A percentile compares a stretch with the other conserved stretches of the same genome.
Evolutionary conservation across 2,797 vertebrate species (phyloP).

Genomic region (Furcifer pardalis): DNA sequence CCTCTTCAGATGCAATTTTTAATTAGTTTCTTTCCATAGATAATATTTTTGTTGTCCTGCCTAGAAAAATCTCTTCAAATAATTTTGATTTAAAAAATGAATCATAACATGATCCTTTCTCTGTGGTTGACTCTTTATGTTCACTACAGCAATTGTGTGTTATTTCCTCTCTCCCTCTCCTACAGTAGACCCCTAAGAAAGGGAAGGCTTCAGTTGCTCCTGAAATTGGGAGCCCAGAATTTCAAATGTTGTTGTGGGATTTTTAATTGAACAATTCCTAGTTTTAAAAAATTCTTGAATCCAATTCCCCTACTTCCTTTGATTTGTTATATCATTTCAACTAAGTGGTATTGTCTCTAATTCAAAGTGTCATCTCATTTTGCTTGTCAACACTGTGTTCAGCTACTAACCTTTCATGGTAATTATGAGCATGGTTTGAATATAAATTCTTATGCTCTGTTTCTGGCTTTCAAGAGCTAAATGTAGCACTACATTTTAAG

Average conservation of each 20-base stretch:
- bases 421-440: conserved; percentile 38
- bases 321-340: conserved; percentile 34
- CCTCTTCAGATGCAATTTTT: not conserved
- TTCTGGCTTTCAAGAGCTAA: conserved; percentile 46
- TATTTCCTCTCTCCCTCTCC: conserved; percentile 19
- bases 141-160: conserved; percentile 31
- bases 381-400: conserved; percentile 35
- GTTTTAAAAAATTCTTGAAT: conserved; percentile 36
- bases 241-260: conserved; percentile 7
- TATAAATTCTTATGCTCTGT: not conserved
- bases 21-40: conserved; percentile 29
- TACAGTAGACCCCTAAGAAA: conserved; percentile 5
- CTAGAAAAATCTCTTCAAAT: conserved; percentile 31
- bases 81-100: conserved; percentile 29
- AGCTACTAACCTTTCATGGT: conserved; percentile 31
- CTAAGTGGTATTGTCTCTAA: conserved; percentile 14
- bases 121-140: conserved; percentile 29
- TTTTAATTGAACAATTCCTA: not conserved
- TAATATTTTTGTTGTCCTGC: not conserved
- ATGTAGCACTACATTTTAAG: conserved; percentile 26
- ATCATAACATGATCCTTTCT: conserved; percentile 1
- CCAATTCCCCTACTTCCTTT: not conserved
- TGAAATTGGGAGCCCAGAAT: conserved; percentile 37
- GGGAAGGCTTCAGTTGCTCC: conserved; percentile 8
- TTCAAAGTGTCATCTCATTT: conserved; percentile 35